Conservation (phyloP, 2,113 vertebrate species). For the Chaetops frenatus region DNA sequence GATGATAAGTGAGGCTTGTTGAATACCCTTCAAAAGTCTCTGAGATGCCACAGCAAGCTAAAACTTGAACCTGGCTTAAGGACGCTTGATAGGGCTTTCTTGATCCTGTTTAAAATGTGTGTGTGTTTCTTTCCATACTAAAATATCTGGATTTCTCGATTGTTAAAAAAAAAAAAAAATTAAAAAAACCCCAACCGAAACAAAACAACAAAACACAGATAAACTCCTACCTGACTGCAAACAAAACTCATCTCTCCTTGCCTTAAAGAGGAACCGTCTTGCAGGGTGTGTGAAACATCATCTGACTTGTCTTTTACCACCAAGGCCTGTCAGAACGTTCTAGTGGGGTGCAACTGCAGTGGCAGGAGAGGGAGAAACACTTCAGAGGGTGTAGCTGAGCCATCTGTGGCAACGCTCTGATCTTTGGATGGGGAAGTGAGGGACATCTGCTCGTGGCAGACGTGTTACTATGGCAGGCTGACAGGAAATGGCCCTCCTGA, state of each 20-base stretch:
- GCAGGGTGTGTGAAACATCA: not conserved
- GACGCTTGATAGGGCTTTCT: not conserved
- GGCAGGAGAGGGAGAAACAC: not conserved
- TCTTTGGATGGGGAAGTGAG: not conserved
- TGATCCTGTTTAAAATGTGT: not conserved
- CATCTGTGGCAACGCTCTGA: conserved; percentile 8
- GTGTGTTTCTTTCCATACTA: not conserved
- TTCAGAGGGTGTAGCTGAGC: not conserved
- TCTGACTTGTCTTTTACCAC: not conserved
- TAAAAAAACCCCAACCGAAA: rapidly evolving
- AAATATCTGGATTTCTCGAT: not conserved
- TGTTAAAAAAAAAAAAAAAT: not conserved
- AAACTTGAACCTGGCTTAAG: not conserved
- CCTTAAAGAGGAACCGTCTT: not conserved
- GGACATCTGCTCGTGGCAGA: conserved; percentile 1
- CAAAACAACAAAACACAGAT: not conserved
- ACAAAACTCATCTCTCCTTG: not conserved
- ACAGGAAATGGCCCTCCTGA: not conserved
- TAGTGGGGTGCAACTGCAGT: not conserved
- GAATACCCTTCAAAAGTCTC: not conserved
- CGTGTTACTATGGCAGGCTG: conserved; percentile 35
- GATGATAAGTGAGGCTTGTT: not conserved
- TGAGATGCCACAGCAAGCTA: not conserved
- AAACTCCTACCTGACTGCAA: not conserved
- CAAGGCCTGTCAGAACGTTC: not conserved